Conservation (phyloP, 2,113 vertebrate species). For the Sylvilagus bachmani region DNA sequence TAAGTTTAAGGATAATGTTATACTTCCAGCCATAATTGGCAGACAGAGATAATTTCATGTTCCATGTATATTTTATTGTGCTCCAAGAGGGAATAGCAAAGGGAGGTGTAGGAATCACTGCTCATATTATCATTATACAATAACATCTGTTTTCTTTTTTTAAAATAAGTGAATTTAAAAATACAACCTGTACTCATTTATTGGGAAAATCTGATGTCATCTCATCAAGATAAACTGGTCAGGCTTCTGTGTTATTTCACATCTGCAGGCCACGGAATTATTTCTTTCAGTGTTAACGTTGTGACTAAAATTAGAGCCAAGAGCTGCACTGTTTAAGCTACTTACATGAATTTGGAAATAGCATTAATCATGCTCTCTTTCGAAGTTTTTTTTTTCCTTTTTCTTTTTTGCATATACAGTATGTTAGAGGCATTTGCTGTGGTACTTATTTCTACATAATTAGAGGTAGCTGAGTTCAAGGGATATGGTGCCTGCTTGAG, state of each 20-base stretch:
- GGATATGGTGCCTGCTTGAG: neutral
- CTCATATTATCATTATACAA: neutral
- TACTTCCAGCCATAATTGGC: slow-evolving; percentile 67
- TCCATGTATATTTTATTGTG: slow-evolving; percentile 68
- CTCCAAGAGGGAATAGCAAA: slow-evolving; percentile 27
- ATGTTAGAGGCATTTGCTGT: neutral
- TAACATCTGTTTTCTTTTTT: neutral
- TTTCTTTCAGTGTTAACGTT: slow-evolving; percentile 4
- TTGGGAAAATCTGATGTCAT: neutral
- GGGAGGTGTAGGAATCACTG: neutral
- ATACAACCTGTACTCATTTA: neutral
- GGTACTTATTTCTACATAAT: slow-evolving; percentile 38
- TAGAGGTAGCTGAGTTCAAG: neutral
- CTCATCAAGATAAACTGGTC: neutral
- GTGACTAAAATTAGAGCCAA: slow-evolving; percentile 23
- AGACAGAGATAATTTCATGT: slow-evolving; percentile 67
- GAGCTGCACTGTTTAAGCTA: slow-evolving; percentile 7
- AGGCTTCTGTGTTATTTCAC: neutral
- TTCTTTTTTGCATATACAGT: neutral
- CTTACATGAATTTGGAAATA: slow-evolving; percentile 16
- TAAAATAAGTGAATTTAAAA: neutral
- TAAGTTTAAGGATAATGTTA: slow-evolving; percentile 79
- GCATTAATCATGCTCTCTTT: neutral
- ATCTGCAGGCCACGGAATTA: neutral
- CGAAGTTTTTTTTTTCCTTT: no score